Base-by-base conservation (phyloP, 23 tunicate genomes). In the Styela clava region DNA sequence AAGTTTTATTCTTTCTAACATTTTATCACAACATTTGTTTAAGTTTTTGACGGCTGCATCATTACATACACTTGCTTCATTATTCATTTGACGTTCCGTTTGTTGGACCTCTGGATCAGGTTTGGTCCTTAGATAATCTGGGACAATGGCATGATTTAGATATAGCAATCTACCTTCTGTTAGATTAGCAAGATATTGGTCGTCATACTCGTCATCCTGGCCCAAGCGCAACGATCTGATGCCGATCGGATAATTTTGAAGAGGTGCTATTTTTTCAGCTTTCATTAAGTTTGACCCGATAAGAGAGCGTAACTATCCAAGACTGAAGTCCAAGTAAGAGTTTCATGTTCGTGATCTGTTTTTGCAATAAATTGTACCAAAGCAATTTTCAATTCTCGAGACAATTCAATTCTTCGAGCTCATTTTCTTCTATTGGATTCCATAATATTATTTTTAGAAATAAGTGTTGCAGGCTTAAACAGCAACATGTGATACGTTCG, bases 41-140 rank as follows among this genome's bases (percentile, higher is more conserved):
- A 82, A 85, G 62, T 56, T 51, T 28, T 68, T 79, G 7, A 91
- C 85, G 63, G 81, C 68, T 29, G 85, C 82, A 16, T 91, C 97
- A 36, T 79, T 80, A 32, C 61, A 81, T 1, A 78, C 21, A 16
- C 73, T 77, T 9, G 82, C 90, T 78, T 86, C 97, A 0, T 20
- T 33, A 20, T 70, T 33, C 21, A 85, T 68, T 34, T 91, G 97
- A 63, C 78, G 78, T 68, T 92, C 97, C 3, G 83, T 74, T 74
- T 87, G 81, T 52, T 93, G 93, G 20, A 93, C 98, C 63, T 84
- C 89, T 22, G 98, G 98, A 74, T 87, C 91, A 27, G 93, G 89
- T 79, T 93, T 93, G 19, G 98, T 93, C 68, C 98, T 70, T 56
- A 93, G 83, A 70, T 93, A 93, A 74, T 93, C 89, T 27, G 98